Evolutionary conservation across 2,113 vertebrate genomes (phyloP).

Genomic region (Sardina pilchardus): DNA sequence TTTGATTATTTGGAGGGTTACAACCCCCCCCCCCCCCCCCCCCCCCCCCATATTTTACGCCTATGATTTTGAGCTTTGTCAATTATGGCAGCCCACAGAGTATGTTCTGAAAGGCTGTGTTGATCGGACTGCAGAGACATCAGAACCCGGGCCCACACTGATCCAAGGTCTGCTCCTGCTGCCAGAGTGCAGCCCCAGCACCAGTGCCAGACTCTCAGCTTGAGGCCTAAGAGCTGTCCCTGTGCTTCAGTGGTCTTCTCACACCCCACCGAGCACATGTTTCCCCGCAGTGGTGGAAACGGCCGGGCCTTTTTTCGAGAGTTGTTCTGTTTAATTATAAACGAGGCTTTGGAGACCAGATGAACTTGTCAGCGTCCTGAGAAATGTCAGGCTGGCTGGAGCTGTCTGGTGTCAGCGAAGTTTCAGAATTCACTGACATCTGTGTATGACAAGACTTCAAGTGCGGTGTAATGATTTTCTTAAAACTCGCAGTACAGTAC

Average conservation of each 20-base stretch:
- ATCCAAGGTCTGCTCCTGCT: not conserved
- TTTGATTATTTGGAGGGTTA: too few relatives aligned
- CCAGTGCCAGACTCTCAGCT: not conserved
- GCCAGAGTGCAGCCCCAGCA: not conserved
- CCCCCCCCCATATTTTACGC: too few relatives aligned
- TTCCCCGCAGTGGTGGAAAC: not conserved
- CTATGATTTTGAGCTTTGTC: too few relatives aligned
- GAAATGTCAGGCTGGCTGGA: not conserved
- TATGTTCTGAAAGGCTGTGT: too few relatives aligned
- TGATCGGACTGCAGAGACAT: too few relatives aligned
- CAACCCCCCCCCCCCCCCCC: too few relatives aligned
- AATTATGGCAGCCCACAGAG: too few relatives aligned
- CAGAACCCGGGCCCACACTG: not conserved
- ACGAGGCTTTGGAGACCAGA: not conserved
- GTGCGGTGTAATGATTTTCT: not conserved
- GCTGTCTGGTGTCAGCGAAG: not conserved
- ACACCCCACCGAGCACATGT: not conserved
- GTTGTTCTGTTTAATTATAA: conserved; percentile 13
- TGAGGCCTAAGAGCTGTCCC: not conserved
- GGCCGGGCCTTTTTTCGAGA: not conserved
- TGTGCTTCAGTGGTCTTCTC: not conserved
- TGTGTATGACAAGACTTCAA: not conserved
- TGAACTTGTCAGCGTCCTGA: conserved; percentile 4
- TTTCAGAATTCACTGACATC: not conserved
- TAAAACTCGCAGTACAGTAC: not conserved